A percentile compares a stretch with the other conserved stretches of the same genome.
Evolutionary conservation across 2,113 vertebrate genomes (phyloP).

Genomic region (Neolamprologus ventralis): DNA sequence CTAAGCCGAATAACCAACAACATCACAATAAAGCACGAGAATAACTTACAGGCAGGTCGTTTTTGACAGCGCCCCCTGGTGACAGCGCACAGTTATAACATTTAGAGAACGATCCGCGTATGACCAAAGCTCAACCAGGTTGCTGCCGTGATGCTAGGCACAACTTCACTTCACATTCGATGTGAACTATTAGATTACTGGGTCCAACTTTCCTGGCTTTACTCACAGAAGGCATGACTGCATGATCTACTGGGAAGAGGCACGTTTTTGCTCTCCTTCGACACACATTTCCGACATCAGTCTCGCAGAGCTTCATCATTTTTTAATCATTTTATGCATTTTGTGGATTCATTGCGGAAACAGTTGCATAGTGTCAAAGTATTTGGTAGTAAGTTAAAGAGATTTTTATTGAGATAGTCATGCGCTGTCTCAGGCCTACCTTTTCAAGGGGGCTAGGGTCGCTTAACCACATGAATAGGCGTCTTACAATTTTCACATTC

Average conservation of each 20-base stretch:
- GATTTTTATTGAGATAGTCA: background rate
- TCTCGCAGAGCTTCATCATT: background rate
- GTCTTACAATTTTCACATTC: background rate
- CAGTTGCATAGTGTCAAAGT: background rate
- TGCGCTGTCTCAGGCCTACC: background rate
- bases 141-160: background rate
- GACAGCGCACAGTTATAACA: background rate
- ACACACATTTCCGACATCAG: background rate
- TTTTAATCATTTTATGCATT: background rate
- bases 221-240: background rate
- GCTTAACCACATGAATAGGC: background rate
- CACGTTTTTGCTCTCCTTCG: background rate
- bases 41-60: background rate
- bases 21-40: background rate
- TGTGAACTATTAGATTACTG: background rate
- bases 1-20: background rate
- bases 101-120: background rate
- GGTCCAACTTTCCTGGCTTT: background rate
- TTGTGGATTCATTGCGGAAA: background rate
- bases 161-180: rapidly evolving
- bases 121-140: background rate
- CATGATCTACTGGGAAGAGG: background rate
- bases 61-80: background rate
- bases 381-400: background rate
- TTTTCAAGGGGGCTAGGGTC: background rate